Evolutionary conservation across 2,797 vertebrate genomes (phyloP).

Genomic region (Scleropages formosus): DNA sequence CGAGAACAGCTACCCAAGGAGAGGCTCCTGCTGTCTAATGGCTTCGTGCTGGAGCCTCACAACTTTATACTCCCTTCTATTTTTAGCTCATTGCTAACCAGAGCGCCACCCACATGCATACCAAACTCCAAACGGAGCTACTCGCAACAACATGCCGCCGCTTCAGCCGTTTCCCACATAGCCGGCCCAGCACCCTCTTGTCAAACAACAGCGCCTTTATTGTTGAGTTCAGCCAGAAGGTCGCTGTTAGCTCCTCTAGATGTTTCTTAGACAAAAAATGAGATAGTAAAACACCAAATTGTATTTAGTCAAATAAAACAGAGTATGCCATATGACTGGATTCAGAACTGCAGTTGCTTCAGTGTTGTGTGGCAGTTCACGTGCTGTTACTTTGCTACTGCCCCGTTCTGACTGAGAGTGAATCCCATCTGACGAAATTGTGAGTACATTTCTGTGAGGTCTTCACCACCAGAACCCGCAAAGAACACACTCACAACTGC

Average conservation of each 20-base stretch:
- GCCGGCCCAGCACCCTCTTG: background rate
- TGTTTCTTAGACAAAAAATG: no score
- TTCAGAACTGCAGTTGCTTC: no score
- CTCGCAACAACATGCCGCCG: conserved; percentile 16
- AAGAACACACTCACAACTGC: no score
- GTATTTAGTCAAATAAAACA: no score
- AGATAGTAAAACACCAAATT: background rate
- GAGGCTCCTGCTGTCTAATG: conserved; percentile 31
- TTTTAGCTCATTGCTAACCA: conserved; percentile 30
- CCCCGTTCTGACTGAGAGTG: no score
- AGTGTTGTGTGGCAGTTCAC: no score
- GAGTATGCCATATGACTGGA: no score
- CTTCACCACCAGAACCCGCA: no score
- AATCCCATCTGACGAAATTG: no score
- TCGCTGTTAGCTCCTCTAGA: no score
- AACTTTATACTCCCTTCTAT: conserved; percentile 21
- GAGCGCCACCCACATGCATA: conserved; percentile 43
- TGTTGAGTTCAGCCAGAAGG: background rate
- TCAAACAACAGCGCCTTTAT: conserved; percentile 2
- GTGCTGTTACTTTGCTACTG: no score
- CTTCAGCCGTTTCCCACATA: conserved; percentile 8
- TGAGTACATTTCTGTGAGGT: no score
- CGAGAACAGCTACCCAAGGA: background rate
- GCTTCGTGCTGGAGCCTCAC: conserved; percentile 16
- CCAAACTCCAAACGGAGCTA: conserved; percentile 32